Conservation (phyloP, 1,140 invertebrate genomes). For the Melanaphis sacchari region DNA sequence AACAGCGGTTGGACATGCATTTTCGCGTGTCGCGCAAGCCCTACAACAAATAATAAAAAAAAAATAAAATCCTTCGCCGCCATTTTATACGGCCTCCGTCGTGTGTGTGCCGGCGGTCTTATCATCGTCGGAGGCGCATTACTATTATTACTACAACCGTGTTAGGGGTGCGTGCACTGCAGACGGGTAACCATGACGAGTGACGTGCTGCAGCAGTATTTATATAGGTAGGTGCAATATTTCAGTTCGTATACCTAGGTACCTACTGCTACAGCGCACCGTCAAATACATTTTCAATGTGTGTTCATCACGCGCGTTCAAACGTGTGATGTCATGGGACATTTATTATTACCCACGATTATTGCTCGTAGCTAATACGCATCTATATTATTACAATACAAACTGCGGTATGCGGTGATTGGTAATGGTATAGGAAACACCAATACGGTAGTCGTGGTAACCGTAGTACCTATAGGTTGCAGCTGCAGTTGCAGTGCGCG, state of each 20-base stretch:
- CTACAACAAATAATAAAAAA: no score
- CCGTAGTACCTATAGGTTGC: neutral
- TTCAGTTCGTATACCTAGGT: neutral
- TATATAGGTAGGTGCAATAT: neutral
- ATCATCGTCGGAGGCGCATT: neutral
- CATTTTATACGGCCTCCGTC: conserved; percentile 53
- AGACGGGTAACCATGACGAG: neutral
- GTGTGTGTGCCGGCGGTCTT: neutral
- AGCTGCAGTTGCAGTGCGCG: neutral
- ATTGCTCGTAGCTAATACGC: no score
- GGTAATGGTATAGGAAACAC: neutral
- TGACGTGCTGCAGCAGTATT: neutral
- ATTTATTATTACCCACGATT: no score
- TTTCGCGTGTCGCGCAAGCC: conserved; percentile 51
- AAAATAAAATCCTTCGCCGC: conserved; percentile 31
- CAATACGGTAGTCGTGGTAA: no score
- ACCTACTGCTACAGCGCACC: no score
- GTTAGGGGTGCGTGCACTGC: neutral
- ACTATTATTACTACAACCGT: neutral
- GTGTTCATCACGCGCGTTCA: no score
- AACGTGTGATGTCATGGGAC: no score
- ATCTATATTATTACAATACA: no score
- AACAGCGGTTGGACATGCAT: conserved; percentile 49
- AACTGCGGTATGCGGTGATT: neutral
- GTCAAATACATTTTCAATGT: neutral